Base-by-base conservation (phyloP, 2,888 invertebrate genomes). In the Dorcus parallelipipedus region DNA sequence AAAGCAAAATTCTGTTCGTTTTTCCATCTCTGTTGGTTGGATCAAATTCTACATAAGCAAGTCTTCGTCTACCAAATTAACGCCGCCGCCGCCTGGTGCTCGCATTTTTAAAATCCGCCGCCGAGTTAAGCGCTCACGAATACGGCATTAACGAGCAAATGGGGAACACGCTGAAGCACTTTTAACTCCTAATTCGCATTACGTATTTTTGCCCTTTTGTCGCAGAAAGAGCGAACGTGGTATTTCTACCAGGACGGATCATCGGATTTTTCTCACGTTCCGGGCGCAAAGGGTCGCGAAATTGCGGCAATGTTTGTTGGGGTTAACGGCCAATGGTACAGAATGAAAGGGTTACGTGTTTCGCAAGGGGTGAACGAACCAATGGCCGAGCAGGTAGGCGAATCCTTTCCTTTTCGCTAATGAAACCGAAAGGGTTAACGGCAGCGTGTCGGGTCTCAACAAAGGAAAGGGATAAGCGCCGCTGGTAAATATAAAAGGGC, bases 301-400 rank as follows among this genome's bases (percentile, higher is more conserved):
- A 33, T 33, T 33, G 26, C 26, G 26, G 26, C 26, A 33, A 33
- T 33, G 26, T 45, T 38, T 10, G 40, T 67, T 67, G 70, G 70
- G 69, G 69, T 71, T 66, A 68, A 67, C 68, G 68, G 67, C 69
- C 71, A 67, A 66, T 66, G 63, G 58, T 56, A 52, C 52, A 55
- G 60, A 56, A 42, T 54, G 45, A 51, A 60, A 59, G 60, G 56
- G 55, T 61, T 43, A 49, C 57, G 52, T 14, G 26, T 20, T 9
- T 55, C 60, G 49, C 57, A 64, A 64, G 64, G 64, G 64, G 60
- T 62, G 62, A 64, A 60, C 52, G 62, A 64, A 62, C 64, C 62
- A 64, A 64, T 62, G 52, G 52, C 39, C 38, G 17, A 62, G 66
- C 71, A 69, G 69, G 69, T 69, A 68, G 67, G 61, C 65, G 65